Evolutionary conservation across 2,113 vertebrate genomes (phyloP).

Genomic region (Corydoras maculifer): DNA sequence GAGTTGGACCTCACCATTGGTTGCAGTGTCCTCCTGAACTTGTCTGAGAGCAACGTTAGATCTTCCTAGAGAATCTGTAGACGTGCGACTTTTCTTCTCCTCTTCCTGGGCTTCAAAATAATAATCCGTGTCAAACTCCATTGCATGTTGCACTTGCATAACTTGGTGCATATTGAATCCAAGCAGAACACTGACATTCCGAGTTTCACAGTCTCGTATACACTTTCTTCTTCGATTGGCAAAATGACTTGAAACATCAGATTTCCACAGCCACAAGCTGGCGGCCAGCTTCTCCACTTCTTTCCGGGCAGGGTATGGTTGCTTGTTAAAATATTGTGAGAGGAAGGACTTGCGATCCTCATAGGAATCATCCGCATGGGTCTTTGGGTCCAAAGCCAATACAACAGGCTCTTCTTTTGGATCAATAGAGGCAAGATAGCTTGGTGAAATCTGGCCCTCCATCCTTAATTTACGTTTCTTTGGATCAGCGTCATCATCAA

Average conservation of each 20-base stretch:
- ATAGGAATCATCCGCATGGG: constrained; percentile 87
- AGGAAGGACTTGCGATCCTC: constrained; percentile 92
- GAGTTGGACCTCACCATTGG: constrained; percentile 43
- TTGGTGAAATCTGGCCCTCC: constrained; percentile 38
- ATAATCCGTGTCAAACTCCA: constrained; percentile 73
- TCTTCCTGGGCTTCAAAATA: constrained; percentile 69
- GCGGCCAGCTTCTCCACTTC: constrained; percentile 92
- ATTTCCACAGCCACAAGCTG: constrained; percentile 94
- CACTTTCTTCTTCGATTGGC: constrained; percentile 86
- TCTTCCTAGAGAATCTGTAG: constrained; percentile 67
- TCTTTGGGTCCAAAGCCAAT: constrained; percentile 88
- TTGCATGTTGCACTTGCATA: constrained; percentile 77
- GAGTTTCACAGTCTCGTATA: constrained; percentile 79
- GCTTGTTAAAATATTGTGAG: constrained; percentile 84
- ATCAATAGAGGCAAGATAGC: constrained; percentile 71
- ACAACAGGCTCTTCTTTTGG: constrained; percentile 84
- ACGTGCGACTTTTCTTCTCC: constrained; percentile 65
- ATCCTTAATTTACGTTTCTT: constrained; percentile 78
- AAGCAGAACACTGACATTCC: constrained; percentile 75
- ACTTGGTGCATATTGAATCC: constrained; percentile 93
- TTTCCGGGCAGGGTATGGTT: constrained; percentile 81
- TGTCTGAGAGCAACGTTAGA: constrained; percentile 55
- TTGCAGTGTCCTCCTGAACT: constrained; percentile 43
- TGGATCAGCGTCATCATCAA: constrained; percentile 71
- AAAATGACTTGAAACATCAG: constrained; percentile 89